A percentile compares a stretch with the other conserved stretches of the same genome.
These are phyloP conservation scores for Drosophila paramelanica DNA, from an alignment of 2,888 invertebrate genomes.

Conservation along the genomic window DNA sequence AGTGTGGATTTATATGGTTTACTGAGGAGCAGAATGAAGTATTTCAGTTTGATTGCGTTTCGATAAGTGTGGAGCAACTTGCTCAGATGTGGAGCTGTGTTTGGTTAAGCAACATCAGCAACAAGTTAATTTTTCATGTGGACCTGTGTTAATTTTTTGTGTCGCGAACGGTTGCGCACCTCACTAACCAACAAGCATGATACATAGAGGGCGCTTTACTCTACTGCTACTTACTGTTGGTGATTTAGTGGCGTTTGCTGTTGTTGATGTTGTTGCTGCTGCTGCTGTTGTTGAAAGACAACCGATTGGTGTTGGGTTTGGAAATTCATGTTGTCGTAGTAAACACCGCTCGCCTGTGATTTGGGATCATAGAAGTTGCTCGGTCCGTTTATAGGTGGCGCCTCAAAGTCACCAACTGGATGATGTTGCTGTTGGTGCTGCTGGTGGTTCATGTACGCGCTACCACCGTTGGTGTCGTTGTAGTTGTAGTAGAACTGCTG, in stretches of 20 bases:
- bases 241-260: slow-evolving; percentile 64
- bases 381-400: slow-evolving; percentile 76
- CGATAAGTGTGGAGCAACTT: slow-evolving; percentile 15
- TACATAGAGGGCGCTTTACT: neutral
- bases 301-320: slow-evolving; percentile 72
- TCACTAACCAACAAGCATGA: neutral
- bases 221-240: slow-evolving; percentile 63
- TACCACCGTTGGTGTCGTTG: slow-evolving; percentile 74
- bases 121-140: neutral
- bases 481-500: slow-evolving; percentile 83
- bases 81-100: neutral
- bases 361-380: slow-evolving; percentile 83
- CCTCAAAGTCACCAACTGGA: slow-evolving; percentile 80
- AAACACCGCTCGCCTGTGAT: slow-evolving; percentile 69
- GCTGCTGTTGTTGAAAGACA: slow-evolving; percentile 73
- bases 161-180: neutral
- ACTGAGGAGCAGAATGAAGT: neutral
- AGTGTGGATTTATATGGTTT: neutral
- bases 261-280: slow-evolving; percentile 62
- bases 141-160: neutral
- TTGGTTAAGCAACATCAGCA: neutral
- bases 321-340: slow-evolving; percentile 83
- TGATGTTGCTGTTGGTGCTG: slow-evolving; percentile 74
- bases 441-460: slow-evolving; percentile 72
- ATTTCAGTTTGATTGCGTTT: neutral